A percentile compares a stretch with the other conserved stretches of the same genome.
Conservation (phyloP, 2,797 vertebrate genomes). For the Enteromius argenteus region DNA sequence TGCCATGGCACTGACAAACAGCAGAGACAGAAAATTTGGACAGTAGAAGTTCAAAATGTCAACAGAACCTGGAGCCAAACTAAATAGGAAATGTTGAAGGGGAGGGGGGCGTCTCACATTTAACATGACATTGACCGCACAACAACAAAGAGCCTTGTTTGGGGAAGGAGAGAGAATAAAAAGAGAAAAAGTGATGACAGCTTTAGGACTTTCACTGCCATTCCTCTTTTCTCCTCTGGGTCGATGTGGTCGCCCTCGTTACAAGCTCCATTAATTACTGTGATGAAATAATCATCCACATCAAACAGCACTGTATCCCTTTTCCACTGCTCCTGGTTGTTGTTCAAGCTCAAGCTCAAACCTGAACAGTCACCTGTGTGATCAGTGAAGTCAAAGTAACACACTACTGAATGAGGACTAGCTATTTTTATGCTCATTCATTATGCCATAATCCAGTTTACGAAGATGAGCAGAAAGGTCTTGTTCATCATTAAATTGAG, state of each 20-base stretch:
- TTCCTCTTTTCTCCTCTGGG: slow-evolving; percentile 49
- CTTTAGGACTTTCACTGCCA: slow-evolving; percentile 38
- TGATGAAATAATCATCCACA: slow-evolving; percentile 49
- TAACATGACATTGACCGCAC: slow-evolving; percentile 55
- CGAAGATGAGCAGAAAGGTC: slow-evolving; percentile 5
- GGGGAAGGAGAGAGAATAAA: slow-evolving; percentile 36
- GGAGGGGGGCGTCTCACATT: slow-evolving; percentile 45
- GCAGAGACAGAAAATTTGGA: slow-evolving; percentile 60
- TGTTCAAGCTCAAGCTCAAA: background rate
- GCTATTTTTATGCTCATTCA: background rate
- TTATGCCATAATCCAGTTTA: slow-evolving; percentile 8
- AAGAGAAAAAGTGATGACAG: slow-evolving; percentile 46
- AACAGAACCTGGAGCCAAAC: slow-evolving; percentile 60
- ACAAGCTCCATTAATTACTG: slow-evolving; percentile 43
- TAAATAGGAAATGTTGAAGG: slow-evolving; percentile 61
- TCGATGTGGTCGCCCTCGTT: slow-evolving; percentile 32
- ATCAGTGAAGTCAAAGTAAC: background rate
- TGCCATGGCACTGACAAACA: slow-evolving; percentile 55
- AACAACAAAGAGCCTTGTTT: slow-evolving; percentile 55
- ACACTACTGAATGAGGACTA: background rate
- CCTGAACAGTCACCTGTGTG: slow-evolving; percentile 12
- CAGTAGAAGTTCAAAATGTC: slow-evolving; percentile 61
- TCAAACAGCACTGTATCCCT: background rate
- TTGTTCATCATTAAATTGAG: background rate
- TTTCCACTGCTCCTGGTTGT: background rate